phyloP scores from a whole-genome alignment of 2,113 vertebrate species.

The Brienomyrus brachyistius region DNA sequence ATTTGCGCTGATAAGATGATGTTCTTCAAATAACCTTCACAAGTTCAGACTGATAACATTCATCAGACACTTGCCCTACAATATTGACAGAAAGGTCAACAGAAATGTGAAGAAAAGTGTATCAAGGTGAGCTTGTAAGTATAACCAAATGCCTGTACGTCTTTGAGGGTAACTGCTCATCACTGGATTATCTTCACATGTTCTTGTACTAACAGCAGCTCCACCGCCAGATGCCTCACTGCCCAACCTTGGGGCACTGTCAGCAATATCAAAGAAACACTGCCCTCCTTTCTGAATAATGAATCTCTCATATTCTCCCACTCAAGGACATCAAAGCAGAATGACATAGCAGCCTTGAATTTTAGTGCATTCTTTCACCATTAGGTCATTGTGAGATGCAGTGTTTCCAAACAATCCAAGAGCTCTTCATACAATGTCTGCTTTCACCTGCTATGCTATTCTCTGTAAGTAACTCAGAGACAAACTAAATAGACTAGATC shows the following conservation, averaged over 20 bases:
- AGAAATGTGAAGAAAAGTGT: neutral
- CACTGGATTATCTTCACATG: neutral
- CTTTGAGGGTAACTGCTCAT: neutral
- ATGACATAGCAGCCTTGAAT: conserved; percentile 18
- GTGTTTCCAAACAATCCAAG: conserved; percentile 32
- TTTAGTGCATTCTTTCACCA: conserved; percentile 35
- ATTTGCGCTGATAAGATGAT: neutral
- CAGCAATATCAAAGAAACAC: neutral
- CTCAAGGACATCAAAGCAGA: neutral
- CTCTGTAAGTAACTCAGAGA: neutral
- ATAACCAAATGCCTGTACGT: neutral
- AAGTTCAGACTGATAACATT: neutral
- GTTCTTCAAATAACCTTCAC: neutral
- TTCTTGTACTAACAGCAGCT: neutral
- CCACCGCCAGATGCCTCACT: neutral
- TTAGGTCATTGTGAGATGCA: conserved; percentile 26
- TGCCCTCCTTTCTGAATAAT: neutral
- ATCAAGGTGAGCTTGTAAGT: neutral
- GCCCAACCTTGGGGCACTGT: neutral
- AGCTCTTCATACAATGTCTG: neutral
- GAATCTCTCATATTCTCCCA: neutral
- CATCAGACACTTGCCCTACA: neutral
- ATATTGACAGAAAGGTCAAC: neutral
- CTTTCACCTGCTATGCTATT: conserved; percentile 25
- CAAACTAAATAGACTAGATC: neutral